Base-by-base conservation (phyloP, 2,888 invertebrate species). In the Watsonalla binaria region DNA sequence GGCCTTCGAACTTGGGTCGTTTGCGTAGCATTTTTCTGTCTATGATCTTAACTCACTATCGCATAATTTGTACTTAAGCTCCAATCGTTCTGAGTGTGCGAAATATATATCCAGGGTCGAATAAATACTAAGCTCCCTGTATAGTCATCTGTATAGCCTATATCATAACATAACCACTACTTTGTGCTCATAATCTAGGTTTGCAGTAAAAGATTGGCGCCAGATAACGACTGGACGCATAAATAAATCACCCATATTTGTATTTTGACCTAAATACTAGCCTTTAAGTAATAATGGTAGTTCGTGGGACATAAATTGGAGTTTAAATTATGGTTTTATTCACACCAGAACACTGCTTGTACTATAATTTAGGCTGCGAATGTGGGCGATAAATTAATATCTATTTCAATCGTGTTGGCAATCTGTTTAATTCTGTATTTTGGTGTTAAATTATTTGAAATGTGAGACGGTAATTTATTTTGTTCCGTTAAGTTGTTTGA, bases 231-330 rank as follows among this genome's bases (percentile, higher is more conserved):
- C 51, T 48, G 35, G 52, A 51, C 53, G 52, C 54, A 48, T 47
- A 49, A 49, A 46, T 56, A 56, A 59, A 59, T 56, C 59, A 47
- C 47, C 49, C 52, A 42, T 59, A 56, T 56, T 59, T 55, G 50
- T 50, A 54, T 52, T 42, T 35, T 55, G 59, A 47, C 59, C 59
- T 52, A 45, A 56, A 59, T 59, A 48, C 51, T 48, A 5, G 49
- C 49, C 39, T 49, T 49, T 14, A 9, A 35, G 13, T 48, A 24
- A 24, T 24, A 24, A 24, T 24, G 24, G 2, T 24, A 1, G 14
- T 49, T 37, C 15, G 14, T 6, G 6, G 39, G 9, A 49, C 39
- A 37, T 37, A 37, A 49, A 49, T 49, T 42, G 42, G 42, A 37
- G 7, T 49, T 15, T 49, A 37, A 49, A 37, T 49, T 49, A 49